Conservation (phyloP, 2,113 vertebrate genomes). For the Prinia subflava region DNA sequence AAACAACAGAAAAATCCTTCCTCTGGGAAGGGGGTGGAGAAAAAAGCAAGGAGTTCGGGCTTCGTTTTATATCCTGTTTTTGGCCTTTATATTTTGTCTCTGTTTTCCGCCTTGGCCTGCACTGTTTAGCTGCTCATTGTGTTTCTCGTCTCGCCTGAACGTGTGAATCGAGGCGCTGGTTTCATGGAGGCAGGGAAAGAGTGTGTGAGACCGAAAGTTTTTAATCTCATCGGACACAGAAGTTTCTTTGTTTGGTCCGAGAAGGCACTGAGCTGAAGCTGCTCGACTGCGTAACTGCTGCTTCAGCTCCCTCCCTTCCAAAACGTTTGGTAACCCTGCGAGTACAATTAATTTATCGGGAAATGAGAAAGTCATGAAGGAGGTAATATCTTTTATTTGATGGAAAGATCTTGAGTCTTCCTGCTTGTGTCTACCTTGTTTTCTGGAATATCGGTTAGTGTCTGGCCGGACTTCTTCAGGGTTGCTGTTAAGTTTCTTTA, state of each 20-base stretch:
- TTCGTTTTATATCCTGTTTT: slow-evolving; percentile 38
- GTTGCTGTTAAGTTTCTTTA: background rate
- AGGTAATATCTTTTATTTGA: background rate
- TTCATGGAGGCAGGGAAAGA: background rate
- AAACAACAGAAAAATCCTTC: background rate
- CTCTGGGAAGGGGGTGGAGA: background rate
- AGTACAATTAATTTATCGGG: background rate
- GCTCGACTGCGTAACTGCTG: background rate
- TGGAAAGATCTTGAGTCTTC: background rate
- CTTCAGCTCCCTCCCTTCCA: background rate
- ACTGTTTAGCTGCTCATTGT: background rate
- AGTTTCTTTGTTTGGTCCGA: slow-evolving; percentile 66
- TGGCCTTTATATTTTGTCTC: background rate
- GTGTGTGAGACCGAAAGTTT: slow-evolving; percentile 31
- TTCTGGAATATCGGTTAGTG: background rate
- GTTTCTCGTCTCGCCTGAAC: background rate
- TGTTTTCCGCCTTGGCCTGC: background rate
- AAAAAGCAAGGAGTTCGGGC: background rate
- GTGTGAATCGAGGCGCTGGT: background rate
- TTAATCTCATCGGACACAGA: slow-evolving; percentile 43
- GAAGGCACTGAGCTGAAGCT: slow-evolving; percentile 46
- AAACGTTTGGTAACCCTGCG: background rate
- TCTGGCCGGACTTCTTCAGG: background rate
- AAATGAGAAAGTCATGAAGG: background rate
- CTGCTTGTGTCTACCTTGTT: background rate